Conservation (phyloP, 1,140 invertebrate species). For the Zaprionus davidi region DNA sequence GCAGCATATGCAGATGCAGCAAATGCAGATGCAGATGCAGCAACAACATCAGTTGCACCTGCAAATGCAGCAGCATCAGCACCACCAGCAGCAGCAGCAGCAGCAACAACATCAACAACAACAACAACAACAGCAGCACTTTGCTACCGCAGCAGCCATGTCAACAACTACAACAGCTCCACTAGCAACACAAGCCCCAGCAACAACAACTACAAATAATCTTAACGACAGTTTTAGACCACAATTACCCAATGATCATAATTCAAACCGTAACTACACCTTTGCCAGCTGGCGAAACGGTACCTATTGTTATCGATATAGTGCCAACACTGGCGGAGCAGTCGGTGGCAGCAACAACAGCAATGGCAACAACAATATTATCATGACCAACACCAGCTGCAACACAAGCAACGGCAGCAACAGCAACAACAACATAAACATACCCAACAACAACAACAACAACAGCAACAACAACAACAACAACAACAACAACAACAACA, state of each 20-base stretch:
- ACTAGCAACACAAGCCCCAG: conserved; percentile 30
- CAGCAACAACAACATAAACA: conserved; percentile 44
- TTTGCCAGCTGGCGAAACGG: conserved; percentile 73
- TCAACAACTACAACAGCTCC: conserved; percentile 33
- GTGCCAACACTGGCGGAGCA: conserved; percentile 30
- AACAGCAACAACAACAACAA: conserved; percentile 36
- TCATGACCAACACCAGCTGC: conserved; percentile 32
- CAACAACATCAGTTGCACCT: conserved; percentile 15
- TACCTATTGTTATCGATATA: conserved; percentile 68
- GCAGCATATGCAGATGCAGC: conserved; percentile 21
- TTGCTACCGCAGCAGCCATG: conserved; percentile 26
- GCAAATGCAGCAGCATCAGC: conserved; percentile 26
- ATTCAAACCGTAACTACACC: conserved; percentile 56
- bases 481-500: conserved; percentile 23
- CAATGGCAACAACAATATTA: conserved; percentile 31
- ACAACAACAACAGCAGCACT: conserved; percentile 38
- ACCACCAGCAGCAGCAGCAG: conserved; percentile 29
- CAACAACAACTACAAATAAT: conserved; percentile 52
- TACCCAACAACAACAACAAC: conserved; percentile 25
- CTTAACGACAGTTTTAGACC: conserved; percentile 51
- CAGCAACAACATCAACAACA: conserved; percentile 37
- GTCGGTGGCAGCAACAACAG: conserved; percentile 23
- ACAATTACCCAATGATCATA: conserved; percentile 51
- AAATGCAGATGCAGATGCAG: conserved; percentile 18
- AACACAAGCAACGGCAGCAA: conserved; percentile 29